Evolutionary conservation across 30 jellyfish, hydroid and myxozoan genomes (phyloP).

Genomic region (Catostylus mosaicus): DNA sequence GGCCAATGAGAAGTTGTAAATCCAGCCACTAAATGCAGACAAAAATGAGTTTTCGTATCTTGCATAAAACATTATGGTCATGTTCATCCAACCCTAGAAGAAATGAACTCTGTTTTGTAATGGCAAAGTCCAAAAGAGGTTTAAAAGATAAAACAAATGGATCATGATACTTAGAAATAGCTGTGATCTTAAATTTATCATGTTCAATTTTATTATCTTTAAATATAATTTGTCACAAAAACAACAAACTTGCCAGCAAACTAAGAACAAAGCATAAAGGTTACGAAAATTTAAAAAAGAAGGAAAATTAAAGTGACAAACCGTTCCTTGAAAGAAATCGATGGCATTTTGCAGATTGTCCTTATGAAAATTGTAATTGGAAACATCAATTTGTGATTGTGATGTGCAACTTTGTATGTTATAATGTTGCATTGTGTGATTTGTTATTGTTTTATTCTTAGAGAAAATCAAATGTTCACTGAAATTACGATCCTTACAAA

Average conservation of each 20-base stretch:
- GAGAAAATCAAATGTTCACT: slow-evolving; percentile 18
- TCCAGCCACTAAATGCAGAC: slow-evolving; percentile 45
- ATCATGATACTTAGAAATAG: neutral
- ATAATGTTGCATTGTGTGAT: slow-evolving; percentile 29
- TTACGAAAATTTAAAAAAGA: neutral
- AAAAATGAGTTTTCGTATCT: slow-evolving; percentile 57
- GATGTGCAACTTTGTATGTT: slow-evolving; percentile 2
- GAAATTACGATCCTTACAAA: slow-evolving; percentile 39
- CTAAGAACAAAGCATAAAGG: neutral
- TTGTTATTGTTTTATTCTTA: slow-evolving; percentile 14
- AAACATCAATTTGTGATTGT: neutral
- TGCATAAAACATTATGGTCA: slow-evolving; percentile 67
- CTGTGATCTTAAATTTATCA: neutral
- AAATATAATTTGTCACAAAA: no score
- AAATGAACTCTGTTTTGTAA: neutral
- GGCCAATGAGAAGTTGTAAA: slow-evolving; percentile 65
- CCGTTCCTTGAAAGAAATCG: slow-evolving; percentile 85
- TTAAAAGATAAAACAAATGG: neutral
- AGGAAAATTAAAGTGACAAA: neutral
- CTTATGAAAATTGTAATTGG: neutral
- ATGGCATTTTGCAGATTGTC: slow-evolving; percentile 37
- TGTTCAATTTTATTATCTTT: no score
- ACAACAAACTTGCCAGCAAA: no score
- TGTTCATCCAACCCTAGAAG: slow-evolving; percentile 70
- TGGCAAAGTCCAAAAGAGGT: neutral